Conservation (phyloP, 2,113 vertebrate genomes). For the Mandrillus leucophaeus region DNA sequence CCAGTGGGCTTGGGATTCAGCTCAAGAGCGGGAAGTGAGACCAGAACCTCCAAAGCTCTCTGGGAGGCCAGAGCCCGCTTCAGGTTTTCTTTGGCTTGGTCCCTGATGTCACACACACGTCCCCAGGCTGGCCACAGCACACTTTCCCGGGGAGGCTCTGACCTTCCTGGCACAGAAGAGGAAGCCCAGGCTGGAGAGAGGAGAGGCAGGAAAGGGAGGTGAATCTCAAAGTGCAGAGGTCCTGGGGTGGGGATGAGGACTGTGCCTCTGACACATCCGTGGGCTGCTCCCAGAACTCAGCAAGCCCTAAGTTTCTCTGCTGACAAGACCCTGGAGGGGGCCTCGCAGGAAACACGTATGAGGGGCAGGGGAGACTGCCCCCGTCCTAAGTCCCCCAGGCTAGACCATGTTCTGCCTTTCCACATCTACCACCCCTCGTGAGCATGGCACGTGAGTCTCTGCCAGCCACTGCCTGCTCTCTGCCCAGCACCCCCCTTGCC, state of each 20-base stretch:
- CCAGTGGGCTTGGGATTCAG: not conserved
- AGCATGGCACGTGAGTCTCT: not conserved
- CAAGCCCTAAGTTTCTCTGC: not conserved
- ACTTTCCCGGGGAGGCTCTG: not conserved
- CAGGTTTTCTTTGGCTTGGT: not conserved
- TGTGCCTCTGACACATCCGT: not conserved
- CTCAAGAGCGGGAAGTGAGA: not conserved
- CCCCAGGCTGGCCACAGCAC: not conserved
- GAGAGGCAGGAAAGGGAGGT: not conserved
- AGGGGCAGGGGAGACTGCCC: not conserved
- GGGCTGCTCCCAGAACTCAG: not conserved
- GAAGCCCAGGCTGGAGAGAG: not conserved
- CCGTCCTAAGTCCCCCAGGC: not conserved
- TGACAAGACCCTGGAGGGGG: not conserved
- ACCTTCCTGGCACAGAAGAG: not conserved
- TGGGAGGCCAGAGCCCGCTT: not conserved
- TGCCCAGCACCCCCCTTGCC: not conserved
- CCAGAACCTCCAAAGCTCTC: not conserved
- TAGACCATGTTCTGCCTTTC: not conserved
- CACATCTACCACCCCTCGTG: not conserved
- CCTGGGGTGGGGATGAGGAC: not conserved
- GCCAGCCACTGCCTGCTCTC: not conserved
- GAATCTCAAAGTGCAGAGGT: conserved; percentile 1
- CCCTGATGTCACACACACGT: not conserved
- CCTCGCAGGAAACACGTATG: not conserved